Base-by-base conservation (phyloP, 2,888 invertebrate species). In the Quadroppia sp. region DNA sequence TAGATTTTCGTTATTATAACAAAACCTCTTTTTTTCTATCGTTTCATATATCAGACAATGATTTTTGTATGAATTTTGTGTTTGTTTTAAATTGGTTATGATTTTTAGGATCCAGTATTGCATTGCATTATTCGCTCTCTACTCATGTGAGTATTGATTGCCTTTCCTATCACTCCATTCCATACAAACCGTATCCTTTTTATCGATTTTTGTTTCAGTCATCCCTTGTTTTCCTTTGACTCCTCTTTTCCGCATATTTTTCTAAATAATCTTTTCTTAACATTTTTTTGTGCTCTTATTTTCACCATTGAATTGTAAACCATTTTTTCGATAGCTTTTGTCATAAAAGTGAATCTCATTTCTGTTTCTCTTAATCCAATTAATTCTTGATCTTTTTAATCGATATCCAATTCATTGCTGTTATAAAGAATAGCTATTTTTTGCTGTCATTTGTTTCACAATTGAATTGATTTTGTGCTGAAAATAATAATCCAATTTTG, bases 111-210 rank as follows among this genome's bases (percentile, higher is more conserved):
- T 15, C 20, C 20, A n/a, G 48, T 48, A 48, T 48, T 48, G 48
- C 48, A 48, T 48, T 17, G n/a, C n/a, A n/a, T n/a, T n/a, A n/a
- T n/a, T n/a, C n/a, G 7, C 23, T 7, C 17, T 17, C 23, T 53
- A 53, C 1, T 53, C 53, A n/a, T n/a, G 25, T 53, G 25, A 59
- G 59, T 59, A 59, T 59, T 59, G 59, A 59, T 59, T 59, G 59
- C 30, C 7, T 13, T 32, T 30, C 59, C 59, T 59, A n/a, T 59
- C 59, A 20, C 59, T 59, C 30, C 6, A 7, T 36, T 36, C 36
- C 36, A n/a, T 23, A 15, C 53, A 20, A 20, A 6, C 53, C 7
- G 23, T 53, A n/a, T 53, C 4, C 48, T 53, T 53, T 53, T 53
- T 20, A 53, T 53, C 53, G 23, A 53, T 53, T 53, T 53, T 45